Conservation (phyloP, 1,140 invertebrate species). For the Penaeus chinensis region DNA sequence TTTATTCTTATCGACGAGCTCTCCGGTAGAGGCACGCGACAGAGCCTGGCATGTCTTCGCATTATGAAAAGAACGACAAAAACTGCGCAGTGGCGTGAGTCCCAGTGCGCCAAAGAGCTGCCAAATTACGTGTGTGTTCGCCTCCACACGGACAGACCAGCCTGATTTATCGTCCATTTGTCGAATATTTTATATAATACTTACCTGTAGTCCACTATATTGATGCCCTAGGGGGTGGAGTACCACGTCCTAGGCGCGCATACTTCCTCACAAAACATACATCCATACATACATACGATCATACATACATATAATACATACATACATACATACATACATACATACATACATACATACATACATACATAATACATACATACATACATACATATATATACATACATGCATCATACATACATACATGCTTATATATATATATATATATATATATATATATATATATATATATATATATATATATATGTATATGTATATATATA, state of each 20-base stretch:
- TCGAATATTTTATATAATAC: no score
- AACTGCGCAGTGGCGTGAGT: no score
- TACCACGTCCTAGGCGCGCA: neutral
- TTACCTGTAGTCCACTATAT: no score
- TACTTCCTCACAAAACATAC: neutral
- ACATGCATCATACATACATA: neutral
- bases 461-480: neutral
- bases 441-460: neutral
- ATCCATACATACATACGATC: neutral
- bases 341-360: conserved; percentile 4
- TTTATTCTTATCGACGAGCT: no score
- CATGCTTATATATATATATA: neutral
- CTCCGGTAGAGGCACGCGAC: no score
- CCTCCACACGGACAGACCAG: no score
- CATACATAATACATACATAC: neutral
- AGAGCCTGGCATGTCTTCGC: no score
- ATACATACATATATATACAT: neutral
- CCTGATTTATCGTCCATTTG: no score
- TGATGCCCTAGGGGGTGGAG: neutral
- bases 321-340: neutral
- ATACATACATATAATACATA: neutral
- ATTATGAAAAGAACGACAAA: no score
- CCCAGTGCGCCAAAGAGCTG: no score
- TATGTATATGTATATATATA: neutral
- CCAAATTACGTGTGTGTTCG: no score